Evolutionary conservation across 1,140 invertebrate species (phyloP).

Genomic region (Phocides pigmalion): DNA sequence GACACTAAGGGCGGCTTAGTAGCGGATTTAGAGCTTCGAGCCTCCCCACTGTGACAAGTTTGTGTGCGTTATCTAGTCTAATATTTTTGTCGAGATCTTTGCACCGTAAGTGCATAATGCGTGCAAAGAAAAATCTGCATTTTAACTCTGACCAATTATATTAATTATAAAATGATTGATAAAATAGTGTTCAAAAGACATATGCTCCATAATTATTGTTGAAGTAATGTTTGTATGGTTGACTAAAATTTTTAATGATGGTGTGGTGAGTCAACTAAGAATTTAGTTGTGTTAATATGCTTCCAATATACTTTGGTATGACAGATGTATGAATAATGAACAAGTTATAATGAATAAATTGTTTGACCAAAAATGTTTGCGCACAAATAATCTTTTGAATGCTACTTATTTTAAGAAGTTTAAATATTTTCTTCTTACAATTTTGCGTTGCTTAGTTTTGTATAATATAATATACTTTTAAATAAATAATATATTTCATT

Average conservation of each 20-base stretch:
- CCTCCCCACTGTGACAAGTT: constrained; percentile 3
- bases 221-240: neutral
- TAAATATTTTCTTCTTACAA: constrained; percentile 16
- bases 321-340: neutral
- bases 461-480: constrained; percentile 16
- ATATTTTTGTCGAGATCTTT: constrained; percentile 32
- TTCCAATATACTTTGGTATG: neutral
- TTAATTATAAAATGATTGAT: neutral
- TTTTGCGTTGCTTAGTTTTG: constrained; percentile 26
- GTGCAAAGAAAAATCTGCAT: constrained; percentile 13
- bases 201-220: neutral
- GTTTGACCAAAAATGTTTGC: constrained; percentile 23
- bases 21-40: neutral
- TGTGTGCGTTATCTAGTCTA: constrained; percentile 56
- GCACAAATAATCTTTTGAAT: constrained; percentile 31
- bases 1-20: neutral
- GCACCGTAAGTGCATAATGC: neutral
- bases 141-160: constrained; percentile 20
- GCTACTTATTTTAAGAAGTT: constrained; percentile 8
- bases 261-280: neutral
- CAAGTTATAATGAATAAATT: constrained; percentile 1
- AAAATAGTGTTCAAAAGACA: constrained; percentile 1
- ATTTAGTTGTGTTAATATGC: neutral
- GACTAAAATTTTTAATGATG: constrained; percentile 6
- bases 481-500: constrained; percentile 43